Evolutionary conservation across 1,140 invertebrate species (phyloP).

Genomic region (Heterodera schachtii): DNA sequence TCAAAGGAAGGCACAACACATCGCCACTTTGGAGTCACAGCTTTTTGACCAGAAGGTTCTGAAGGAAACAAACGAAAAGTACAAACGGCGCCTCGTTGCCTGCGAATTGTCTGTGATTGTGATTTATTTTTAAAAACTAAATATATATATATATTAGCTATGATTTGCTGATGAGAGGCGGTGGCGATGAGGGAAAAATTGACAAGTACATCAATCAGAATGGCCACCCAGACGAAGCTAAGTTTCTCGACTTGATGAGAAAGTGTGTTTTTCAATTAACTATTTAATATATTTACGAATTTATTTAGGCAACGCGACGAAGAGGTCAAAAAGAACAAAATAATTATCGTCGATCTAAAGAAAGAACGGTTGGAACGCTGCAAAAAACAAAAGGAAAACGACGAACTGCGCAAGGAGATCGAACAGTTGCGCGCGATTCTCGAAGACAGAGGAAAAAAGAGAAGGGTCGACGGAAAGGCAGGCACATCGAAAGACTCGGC

Average conservation of each 20-base stretch:
- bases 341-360: neutral
- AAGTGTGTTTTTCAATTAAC: constrained; percentile 10
- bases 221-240: constrained; percentile 23
- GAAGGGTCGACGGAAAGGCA: neutral
- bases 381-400: constrained; percentile 23
- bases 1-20: constrained; percentile 9
- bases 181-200: constrained; percentile 14
- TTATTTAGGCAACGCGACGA: constrained; percentile 5
- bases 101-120: constrained; percentile 33
- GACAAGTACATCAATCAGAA: constrained; percentile 21
- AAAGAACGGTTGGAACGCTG: neutral
- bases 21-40: constrained; percentile 19
- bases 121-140: too few relatives aligned
- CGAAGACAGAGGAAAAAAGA: neutral
- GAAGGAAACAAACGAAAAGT: neutral
- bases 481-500: neutral
- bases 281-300: neutral
- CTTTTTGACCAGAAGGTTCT: constrained; percentile 21
- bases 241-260: constrained; percentile 33
- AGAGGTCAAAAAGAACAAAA: constrained; percentile 18
- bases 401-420: neutral
- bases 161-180: neutral
- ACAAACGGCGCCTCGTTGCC: constrained; percentile 24
- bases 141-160: neutral
- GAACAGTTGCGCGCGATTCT: neutral